Evolutionary conservation across 2,888 invertebrate species (phyloP), one percentile per base, ranked within the genome.

Genomic region (Drosophila hamatofila): DNA sequence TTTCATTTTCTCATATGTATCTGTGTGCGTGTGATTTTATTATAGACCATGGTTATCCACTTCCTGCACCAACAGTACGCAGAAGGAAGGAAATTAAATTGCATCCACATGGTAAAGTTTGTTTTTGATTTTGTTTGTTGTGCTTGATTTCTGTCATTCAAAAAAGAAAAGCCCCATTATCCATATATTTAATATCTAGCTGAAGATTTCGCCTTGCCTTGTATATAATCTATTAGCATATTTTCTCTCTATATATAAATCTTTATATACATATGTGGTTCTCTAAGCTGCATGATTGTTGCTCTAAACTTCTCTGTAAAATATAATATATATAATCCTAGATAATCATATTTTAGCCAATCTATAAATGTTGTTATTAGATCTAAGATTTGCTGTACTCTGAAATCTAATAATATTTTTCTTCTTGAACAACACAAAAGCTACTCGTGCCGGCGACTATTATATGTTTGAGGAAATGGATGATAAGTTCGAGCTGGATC

Each of bases 381-480:
- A 1, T 44, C 2, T 8, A 14, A 3, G 9, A 1, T 1, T 12
- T 4, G 0, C 0, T 8, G 7, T 5, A 0, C 6, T 8, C 30
- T 14, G 14, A 3, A 37, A 4, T 8, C 46, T 87, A 21, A 81
- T 61, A 49, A 54, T 48, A 0, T 27, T 49, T 46, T 12, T 21
- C 21, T 4, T 49, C 33, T 21, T 35, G 7, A 12, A 37, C 55
- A 54, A 12, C 21, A 7, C 21, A 6, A 65, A 68, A 99, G 99
- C 99, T 58, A 96, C 99, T 68, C 96, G 99, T 58, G 98, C 98
- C 70, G 99, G 99, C 21, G 99, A 99, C 93, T 99, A 99, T 94
- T 99, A 98, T 94, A 98, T 99, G 98, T 99, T 99, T 94, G 98
- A 99, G 91, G 98, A 98, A 81, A 95, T 97, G 90, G 96, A 96